Evolutionary conservation across 2,113 vertebrate species (phyloP).

Genomic region (Atrichornis clamosus): DNA sequence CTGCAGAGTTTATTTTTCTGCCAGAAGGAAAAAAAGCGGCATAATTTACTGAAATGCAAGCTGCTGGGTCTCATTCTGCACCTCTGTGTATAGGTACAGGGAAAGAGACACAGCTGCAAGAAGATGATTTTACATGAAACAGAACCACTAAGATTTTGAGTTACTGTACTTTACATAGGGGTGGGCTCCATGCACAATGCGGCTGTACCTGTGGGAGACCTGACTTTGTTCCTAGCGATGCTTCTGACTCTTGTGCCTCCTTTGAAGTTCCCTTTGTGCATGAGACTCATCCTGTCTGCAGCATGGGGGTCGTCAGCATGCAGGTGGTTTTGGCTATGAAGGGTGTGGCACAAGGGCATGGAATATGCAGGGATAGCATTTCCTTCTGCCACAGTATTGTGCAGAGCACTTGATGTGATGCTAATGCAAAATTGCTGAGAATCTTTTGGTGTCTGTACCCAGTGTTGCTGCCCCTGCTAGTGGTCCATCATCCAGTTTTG

Average conservation of each 20-base stretch:
- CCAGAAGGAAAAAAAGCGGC: background rate
- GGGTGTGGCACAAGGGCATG: background rate
- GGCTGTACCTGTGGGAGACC: background rate
- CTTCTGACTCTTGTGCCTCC: background rate
- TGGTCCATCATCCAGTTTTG: background rate
- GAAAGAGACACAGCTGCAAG: background rate
- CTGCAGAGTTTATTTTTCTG: background rate
- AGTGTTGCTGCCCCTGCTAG: background rate
- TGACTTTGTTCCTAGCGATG: background rate
- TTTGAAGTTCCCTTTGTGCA: background rate
- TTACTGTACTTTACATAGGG: background rate
- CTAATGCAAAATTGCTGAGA: background rate
- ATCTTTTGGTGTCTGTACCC: background rate
- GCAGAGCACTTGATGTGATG: background rate
- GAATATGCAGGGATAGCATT: background rate
- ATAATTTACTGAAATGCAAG: background rate
- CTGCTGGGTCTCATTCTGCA: background rate
- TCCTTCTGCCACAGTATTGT: background rate
- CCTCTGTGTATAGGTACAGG: background rate
- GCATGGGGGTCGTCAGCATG: background rate
- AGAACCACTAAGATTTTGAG: background rate
- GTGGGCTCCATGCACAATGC: accelerated
- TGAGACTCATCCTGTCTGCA: background rate
- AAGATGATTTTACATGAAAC: background rate
- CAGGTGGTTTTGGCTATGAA: background rate